Percentiles rank a stretch among this genome's conserved stretches.
These are phyloP conservation scores for Zele albiditarsus DNA, from an alignment of 2,888 invertebrate species.

Conservation along the genomic window DNA sequence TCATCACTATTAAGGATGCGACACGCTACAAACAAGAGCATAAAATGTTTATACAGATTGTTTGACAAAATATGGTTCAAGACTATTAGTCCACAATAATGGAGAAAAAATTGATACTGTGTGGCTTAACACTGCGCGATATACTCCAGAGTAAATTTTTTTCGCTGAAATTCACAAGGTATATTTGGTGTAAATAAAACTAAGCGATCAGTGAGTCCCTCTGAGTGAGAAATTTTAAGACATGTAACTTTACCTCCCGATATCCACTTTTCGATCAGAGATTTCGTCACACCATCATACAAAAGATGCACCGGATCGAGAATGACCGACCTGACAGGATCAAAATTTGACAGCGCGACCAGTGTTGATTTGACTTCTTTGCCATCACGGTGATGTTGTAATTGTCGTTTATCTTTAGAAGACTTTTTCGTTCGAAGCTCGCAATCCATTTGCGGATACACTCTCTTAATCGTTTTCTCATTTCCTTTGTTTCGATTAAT, in stretches of 20 bases:
- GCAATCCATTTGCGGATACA: constrained; percentile 44
- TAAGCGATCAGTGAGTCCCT: neutral
- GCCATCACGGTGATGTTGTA: constrained; percentile 32
- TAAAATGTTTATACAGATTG: constrained; percentile 34
- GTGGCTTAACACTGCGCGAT: constrained; percentile 23
- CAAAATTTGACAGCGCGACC: constrained; percentile 27
- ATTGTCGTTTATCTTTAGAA: constrained; percentile 35
- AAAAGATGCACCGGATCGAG: constrained; percentile 46
- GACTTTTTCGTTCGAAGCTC: constrained; percentile 42
- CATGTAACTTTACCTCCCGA: neutral
- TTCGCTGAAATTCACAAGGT: constrained; percentile 23
- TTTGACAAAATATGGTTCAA: constrained; percentile 27
- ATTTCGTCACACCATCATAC: constrained; percentile 43
- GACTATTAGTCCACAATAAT: constrained; percentile 35
- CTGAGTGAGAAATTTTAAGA: constrained; percentile 11
- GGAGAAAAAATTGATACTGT: constrained; percentile 49
- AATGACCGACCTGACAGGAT: constrained; percentile 36
- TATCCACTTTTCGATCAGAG: constrained; percentile 40
- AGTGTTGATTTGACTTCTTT: constrained; percentile 22
- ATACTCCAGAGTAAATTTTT: neutral
- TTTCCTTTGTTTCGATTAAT: neutral
- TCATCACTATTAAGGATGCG: constrained; percentile 15
- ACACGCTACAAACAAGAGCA: constrained; percentile 30
- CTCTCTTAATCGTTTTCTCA: constrained; percentile 24
- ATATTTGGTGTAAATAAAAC: neutral